Percentiles rank a stretch among this genome's conserved stretches.
Conservation (phyloP, 2,113 vertebrate species). For the Chiloscyllium plagiosum region DNA sequence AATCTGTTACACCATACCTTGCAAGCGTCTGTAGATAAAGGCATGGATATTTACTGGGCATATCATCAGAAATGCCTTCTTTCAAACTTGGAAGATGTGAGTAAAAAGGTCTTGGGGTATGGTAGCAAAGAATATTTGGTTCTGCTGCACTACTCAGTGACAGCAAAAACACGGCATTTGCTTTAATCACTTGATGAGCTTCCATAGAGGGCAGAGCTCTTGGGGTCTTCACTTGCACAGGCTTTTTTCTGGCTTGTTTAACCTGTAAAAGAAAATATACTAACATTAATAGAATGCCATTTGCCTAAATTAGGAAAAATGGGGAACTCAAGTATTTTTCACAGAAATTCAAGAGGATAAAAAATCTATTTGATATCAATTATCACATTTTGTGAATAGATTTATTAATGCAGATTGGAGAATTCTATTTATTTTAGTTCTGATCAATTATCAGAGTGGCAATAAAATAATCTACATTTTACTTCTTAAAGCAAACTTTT, state of each 20-base stretch:
- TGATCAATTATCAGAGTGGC: not conserved
- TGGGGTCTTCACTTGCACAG: slow-evolving; percentile 90
- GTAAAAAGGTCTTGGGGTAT: slow-evolving; percentile 81
- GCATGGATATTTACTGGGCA: slow-evolving; percentile 92
- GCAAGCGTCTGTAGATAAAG: slow-evolving; percentile 94
- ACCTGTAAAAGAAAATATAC: slow-evolving; percentile 60
- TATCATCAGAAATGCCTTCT: slow-evolving; percentile 89
- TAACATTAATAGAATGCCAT: not conserved
- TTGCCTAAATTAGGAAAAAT: not conserved
- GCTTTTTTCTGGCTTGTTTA: slow-evolving; percentile 91
- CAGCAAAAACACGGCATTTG: slow-evolving; percentile 88
- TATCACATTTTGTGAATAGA: not conserved
- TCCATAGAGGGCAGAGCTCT: slow-evolving; percentile 94
- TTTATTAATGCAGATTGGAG: not conserved
- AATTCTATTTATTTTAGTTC: not conserved
- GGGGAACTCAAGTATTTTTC: not conserved
- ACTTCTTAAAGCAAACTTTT: not conserved
- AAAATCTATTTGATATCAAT: not conserved
- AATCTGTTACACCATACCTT: slow-evolving; percentile 56
- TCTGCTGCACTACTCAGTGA: slow-evolving; percentile 93
- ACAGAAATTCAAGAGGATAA: not conserved
- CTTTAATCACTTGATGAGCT: slow-evolving; percentile 96
- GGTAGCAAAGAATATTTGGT: slow-evolving; percentile 86
- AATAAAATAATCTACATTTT: not conserved
- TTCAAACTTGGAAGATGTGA: slow-evolving; percentile 89